Conservation (phyloP, 2,888 invertebrate species). For the Callyntrura sp. region DNA sequence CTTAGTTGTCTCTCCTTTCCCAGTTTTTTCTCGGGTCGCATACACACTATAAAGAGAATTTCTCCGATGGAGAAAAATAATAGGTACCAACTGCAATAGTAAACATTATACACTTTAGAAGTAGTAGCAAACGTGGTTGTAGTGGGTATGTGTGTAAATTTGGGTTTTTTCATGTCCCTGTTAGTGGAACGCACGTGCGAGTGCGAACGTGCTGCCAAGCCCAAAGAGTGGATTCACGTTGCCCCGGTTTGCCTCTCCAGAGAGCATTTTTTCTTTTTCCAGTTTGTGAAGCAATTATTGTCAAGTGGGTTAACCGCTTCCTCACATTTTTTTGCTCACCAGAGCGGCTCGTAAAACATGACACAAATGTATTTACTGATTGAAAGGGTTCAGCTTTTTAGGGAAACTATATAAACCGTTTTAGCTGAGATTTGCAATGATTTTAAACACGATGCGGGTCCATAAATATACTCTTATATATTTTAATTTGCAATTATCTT, state of each 20-base stretch:
- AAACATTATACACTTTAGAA: background rate
- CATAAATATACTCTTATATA: too few species aligned
- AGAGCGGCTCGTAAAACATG: background rate
- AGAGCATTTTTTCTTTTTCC: constrained; percentile 24
- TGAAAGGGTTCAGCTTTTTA: too few species aligned
- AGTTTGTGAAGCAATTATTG: background rate
- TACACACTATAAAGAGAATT: background rate
- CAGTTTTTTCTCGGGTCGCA: background rate
- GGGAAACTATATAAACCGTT: background rate
- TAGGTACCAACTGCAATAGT: constrained; percentile 17
- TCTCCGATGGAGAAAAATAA: background rate
- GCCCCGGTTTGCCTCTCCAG: constrained; percentile 39
- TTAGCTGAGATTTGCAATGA: too few species aligned
- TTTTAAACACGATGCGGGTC: too few species aligned
- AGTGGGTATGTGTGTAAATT: too few species aligned
- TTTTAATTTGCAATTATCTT: too few species aligned
- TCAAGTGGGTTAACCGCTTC: constrained; percentile 37
- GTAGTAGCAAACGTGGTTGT: background rate
- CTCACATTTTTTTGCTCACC: constrained; percentile 5
- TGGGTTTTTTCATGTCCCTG: constrained; percentile 7
- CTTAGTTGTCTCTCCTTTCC: background rate
- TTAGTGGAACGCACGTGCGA: constrained; percentile 55
- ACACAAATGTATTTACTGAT: too few species aligned
- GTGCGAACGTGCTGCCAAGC: constrained; percentile 40
- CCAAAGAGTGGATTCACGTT: constrained; percentile 30